A percentile compares a stretch with the other conserved stretches of the same genome.
phyloP scores from a whole-genome alignment of 2,113 vertebrate genomes.

The Vidua macroura region DNA sequence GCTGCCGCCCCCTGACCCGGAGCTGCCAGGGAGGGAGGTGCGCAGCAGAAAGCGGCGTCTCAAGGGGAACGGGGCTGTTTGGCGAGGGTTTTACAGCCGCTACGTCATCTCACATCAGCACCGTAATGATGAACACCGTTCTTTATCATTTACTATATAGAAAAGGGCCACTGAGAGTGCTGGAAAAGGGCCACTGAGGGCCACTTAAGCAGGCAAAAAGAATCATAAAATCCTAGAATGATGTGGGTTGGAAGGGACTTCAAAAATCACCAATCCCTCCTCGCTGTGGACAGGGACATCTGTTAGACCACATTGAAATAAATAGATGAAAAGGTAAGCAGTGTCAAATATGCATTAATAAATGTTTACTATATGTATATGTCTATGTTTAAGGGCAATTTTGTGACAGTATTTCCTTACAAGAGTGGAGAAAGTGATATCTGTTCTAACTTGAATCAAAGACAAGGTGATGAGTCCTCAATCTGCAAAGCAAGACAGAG shows the following conservation, averaged over 20 bases:
- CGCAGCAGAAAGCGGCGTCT: neutral
- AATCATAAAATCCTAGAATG: neutral
- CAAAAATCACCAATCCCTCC: neutral
- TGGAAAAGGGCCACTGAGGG: neutral
- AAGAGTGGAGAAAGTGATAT: neutral
- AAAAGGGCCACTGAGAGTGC: neutral
- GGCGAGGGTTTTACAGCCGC: neutral
- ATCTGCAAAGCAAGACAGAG: neutral
- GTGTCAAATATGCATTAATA: neutral
- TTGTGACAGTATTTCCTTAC: neutral
- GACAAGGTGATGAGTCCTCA: neutral
- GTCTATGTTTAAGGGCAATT: neutral
- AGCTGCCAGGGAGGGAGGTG: fast-evolving
- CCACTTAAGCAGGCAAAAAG: neutral
- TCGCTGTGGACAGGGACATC: fast-evolving
- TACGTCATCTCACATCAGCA: fast-evolving
- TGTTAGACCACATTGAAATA: neutral
- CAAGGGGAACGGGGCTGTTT: fast-evolving
- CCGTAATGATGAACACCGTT: fast-evolving
- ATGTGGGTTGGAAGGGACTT: neutral
- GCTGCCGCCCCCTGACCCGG: neutral
- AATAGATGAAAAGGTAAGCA: neutral
- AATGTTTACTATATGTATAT: neutral
- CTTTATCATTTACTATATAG: neutral
- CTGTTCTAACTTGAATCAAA: neutral